Base-by-base conservation (phyloP, 1,140 invertebrate species). In the Homarus americanus region DNA sequence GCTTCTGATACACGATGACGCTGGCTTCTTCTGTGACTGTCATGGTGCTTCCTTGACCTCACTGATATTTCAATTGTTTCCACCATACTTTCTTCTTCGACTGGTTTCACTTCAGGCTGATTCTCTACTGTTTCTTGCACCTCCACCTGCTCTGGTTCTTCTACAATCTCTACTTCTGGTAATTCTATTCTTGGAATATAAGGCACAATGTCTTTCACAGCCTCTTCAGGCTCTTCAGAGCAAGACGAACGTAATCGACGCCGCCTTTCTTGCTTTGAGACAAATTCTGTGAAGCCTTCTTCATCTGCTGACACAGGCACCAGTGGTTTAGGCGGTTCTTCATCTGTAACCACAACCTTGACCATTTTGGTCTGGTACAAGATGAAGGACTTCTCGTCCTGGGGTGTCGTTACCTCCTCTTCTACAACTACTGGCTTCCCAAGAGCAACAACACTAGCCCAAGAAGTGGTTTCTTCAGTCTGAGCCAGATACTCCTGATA, bases 221-320 rank as follows among this genome's bases (percentile, higher is more conserved):
- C 53, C 38, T 92, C 82, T 69, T 92, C 92, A 78, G 87, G 79
- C 10, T 93, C 93, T 82, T 93, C 93, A 10, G 93, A 93, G 28
- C 92, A 91, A 9, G 93, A 93, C 9, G 93, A 93, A 32, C 93
- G 91, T 36, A 93, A 83, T n/a, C 92, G 86, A n/a, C 92, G 87
- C 24, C 93, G 91, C 2, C 87, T 78, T 69, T 93, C 93, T 34
- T 93, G 78, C 63, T 86, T 91, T 58, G 84, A 87, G 7, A 93
- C 84, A 66, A 92, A 93, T 34, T 92, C 92, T 7, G 87, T 91
- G 63, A 93, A 93, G 24, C 93, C 93, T 72, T 93, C 92, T 40
- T 92, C 89, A 63, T 92, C 92, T 2, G 87, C 78, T n/a, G 87
- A 75, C 32, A 34, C 36, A 44, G 83, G 69, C 5, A 83, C 41